A percentile compares a stretch with the other conserved stretches of the same genome.
Evolutionary conservation across 2,797 vertebrate species (phyloP).

Genomic region (Cichlasoma orientale): DNA sequence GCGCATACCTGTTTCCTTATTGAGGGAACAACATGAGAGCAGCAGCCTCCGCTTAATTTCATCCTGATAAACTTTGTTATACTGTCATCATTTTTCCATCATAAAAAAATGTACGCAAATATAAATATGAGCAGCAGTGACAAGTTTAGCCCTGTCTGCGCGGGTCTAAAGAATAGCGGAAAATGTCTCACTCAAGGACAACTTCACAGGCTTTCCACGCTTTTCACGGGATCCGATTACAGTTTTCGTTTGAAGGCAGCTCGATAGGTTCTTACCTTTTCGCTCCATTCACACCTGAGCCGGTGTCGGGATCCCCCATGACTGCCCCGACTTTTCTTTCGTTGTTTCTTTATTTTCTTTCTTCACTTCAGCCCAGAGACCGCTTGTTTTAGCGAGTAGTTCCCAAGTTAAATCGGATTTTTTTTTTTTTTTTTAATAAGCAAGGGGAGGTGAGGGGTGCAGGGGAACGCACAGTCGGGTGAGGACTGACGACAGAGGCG

Average conservation of each 20-base stretch:
- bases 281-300: not conserved
- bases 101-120: not conserved
- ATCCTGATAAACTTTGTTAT: not conserved
- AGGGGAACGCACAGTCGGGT: no score
- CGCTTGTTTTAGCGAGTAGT: not conserved
- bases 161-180: not conserved
- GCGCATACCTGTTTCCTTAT: no score
- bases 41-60: not conserved
- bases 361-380: not conserved
- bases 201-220: not conserved
- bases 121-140: no score
- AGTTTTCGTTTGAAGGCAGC: not conserved
- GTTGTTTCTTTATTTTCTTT: no score
- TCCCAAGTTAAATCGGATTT: not conserved
- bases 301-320: constrained; percentile 4
- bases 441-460: not conserved
- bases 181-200: not conserved
- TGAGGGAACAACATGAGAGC: no score
- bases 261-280: constrained; percentile 29
- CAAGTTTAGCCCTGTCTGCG: no score
- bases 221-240: not conserved
- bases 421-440: not conserved
- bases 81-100: not conserved
- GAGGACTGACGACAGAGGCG: not conserved
- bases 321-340: not conserved